Conservation (phyloP, 2,888 invertebrate species). For the Cetonia aurata region DNA sequence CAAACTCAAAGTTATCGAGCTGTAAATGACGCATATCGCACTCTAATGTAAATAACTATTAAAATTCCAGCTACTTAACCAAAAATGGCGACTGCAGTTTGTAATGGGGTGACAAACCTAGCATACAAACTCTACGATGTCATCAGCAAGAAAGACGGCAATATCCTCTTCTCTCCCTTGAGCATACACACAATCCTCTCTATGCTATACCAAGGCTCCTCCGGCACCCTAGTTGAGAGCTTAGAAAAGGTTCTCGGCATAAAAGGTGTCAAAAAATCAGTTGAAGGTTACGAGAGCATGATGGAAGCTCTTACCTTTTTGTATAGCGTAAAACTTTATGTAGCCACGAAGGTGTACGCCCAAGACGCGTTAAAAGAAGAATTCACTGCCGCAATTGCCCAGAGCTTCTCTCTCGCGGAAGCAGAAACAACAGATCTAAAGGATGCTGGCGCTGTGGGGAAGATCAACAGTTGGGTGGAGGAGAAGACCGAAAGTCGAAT, state of each 20-base stretch:
- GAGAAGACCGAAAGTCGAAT: slow-evolving; percentile 86
- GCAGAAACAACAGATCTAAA: slow-evolving; percentile 75
- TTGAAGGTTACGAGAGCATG: slow-evolving; percentile 53
- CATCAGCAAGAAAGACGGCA: slow-evolving; percentile 53
- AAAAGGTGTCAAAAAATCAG: slow-evolving; percentile 49
- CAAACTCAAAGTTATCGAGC: slow-evolving; percentile 30
- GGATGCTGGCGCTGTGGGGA: slow-evolving; percentile 66
- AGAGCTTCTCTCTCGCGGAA: slow-evolving; percentile 75
- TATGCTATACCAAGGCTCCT: slow-evolving; percentile 63
- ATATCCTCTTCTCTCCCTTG: slow-evolving; percentile 65
- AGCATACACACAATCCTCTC: slow-evolving; percentile 64
- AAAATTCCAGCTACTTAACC: slow-evolving; percentile 13
- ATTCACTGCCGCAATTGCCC: slow-evolving; percentile 71
- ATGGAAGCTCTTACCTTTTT: slow-evolving; percentile 59
- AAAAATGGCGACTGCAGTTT: slow-evolving; percentile 49
- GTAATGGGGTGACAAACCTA: slow-evolving; percentile 58
- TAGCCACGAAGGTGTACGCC: slow-evolving; percentile 79
- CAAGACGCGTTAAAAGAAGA: slow-evolving; percentile 69
- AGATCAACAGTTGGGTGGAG: slow-evolving; percentile 87
- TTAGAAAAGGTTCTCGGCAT: slow-evolving; percentile 57
- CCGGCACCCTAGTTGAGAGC: slow-evolving; percentile 58
- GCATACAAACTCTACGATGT: slow-evolving; percentile 59
- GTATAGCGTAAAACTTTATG: slow-evolving; percentile 71
- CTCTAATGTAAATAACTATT: not conserved
- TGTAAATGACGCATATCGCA: no score